A percentile compares a stretch with the other conserved stretches of the same genome.
Conservation (phyloP, 2,888 invertebrate species). For the Chymomyza procnemis region DNA sequence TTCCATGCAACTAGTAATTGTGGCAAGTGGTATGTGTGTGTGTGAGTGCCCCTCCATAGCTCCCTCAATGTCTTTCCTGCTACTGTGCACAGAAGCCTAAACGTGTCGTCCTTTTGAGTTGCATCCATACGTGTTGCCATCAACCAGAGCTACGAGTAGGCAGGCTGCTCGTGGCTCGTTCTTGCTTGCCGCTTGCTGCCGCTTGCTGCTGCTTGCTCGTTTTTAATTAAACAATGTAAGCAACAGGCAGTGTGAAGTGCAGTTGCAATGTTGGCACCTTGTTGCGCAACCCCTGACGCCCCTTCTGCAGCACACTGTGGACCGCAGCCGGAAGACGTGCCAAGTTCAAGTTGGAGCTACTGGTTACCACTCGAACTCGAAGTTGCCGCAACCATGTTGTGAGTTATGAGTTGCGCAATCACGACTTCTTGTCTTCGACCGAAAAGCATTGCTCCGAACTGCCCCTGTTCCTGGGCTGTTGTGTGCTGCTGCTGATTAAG, state of each 20-base stretch:
- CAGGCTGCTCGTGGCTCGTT: conserved; percentile 21
- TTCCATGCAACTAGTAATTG: conserved; percentile 51
- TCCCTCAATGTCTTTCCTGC: conserved; percentile 7
- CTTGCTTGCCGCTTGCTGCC: too few species aligned
- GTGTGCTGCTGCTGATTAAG: conserved; percentile 60
- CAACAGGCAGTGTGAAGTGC: conserved; percentile 46
- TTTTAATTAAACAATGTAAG: conserved; percentile 78
- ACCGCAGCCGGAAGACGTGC: not conserved
- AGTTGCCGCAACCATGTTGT: conserved; percentile 43
- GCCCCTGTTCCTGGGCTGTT: too few species aligned
- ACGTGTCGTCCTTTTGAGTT: conserved; percentile 72
- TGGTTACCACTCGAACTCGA: not conserved
- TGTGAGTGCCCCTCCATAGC: conserved; percentile 32
- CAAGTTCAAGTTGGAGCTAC: conserved; percentile 48
- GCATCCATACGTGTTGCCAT: conserved; percentile 12
- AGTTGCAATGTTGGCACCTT: conserved; percentile 25
- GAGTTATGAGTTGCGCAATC: conserved; percentile 78
- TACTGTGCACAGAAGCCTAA: conserved; percentile 65
- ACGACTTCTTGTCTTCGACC: conserved; percentile 76
- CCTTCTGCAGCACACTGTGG: conserved; percentile 16
- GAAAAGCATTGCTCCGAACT: not conserved
- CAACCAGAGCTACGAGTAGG: conserved; percentile 7
- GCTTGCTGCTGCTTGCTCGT: conserved; percentile 44
- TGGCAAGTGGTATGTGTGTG: conserved; percentile 58
- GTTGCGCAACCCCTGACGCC: conserved; percentile 18